phyloP scores from a whole-genome alignment of 2,888 invertebrate species.

The Callinectes sapidus region DNA sequence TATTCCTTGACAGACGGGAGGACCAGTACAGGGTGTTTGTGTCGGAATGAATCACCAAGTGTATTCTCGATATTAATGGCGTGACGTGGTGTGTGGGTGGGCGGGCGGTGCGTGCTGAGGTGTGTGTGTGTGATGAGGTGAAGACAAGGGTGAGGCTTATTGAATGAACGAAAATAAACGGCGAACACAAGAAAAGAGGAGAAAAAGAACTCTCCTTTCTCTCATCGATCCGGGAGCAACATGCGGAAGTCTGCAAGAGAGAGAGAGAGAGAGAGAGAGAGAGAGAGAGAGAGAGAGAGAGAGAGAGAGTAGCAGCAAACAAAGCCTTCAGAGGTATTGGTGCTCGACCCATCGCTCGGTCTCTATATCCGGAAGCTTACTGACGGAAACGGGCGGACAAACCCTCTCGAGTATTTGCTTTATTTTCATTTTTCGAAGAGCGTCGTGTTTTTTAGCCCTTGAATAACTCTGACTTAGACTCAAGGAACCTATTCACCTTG shows the following conservation, averaged over 20 bases:
- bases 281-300: slow-evolving; percentile 25
- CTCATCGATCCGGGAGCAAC: not conserved
- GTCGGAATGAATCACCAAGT: not conserved
- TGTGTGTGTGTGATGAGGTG: not conserved
- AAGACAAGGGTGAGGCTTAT: slow-evolving; percentile 1
- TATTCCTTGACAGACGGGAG: not conserved
- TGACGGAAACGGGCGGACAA: not conserved
- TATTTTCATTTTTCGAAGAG: not conserved
- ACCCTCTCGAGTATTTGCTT: not conserved
- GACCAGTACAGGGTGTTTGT: not conserved
- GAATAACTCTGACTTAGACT: not conserved
- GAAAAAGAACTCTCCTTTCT: not conserved
- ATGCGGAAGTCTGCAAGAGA: not conserved
- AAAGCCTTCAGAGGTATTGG: slow-evolving; percentile 4
- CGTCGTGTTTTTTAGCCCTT: not conserved
- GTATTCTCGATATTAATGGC: not conserved
- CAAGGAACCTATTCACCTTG: not conserved
- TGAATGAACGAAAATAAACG: not conserved
- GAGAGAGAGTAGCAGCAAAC: not conserved
- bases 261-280: slow-evolving; percentile 9
- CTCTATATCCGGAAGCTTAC: slow-evolving; percentile 15
- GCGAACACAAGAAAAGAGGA: not conserved
- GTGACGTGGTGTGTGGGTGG: not conserved
- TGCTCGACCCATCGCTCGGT: not conserved
- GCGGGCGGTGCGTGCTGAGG: not conserved